A percentile compares a stretch with the other conserved stretches of the same genome.
Evolutionary conservation across 1,140 invertebrate genomes (phyloP).

Genomic region (Mycetomoellerius zeteki): DNA sequence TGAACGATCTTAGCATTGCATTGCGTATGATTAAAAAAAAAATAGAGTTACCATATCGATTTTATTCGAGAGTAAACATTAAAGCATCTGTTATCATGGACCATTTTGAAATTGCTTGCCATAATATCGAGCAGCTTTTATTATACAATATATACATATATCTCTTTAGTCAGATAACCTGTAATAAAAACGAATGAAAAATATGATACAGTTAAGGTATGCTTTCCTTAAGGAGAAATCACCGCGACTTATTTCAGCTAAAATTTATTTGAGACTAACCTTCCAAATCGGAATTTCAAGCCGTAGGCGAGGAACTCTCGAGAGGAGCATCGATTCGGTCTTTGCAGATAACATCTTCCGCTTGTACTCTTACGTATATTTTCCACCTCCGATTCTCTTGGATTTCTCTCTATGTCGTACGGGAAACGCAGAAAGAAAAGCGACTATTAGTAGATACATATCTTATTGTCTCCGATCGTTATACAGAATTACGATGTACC

Average conservation of each 20-base stretch:
- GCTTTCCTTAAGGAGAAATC: not conserved
- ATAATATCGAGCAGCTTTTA: not conserved
- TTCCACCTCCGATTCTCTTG: not conserved
- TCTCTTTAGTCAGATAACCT: not conserved
- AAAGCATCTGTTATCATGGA: too few species aligned
- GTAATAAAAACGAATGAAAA: not conserved
- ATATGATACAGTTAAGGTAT: not conserved
- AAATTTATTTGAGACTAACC: conserved; percentile 24
- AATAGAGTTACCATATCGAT: not conserved
- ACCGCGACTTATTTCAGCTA: not conserved
- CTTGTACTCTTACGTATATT: conserved; percentile 21
- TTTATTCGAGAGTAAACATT: conserved; percentile 5
- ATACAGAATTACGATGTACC: conserved; percentile 61
- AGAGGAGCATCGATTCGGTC: conserved; percentile 11
- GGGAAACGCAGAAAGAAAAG: conserved; percentile 7
- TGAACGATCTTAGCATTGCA: not conserved
- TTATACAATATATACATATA: not conserved
- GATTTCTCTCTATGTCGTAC: conserved; percentile 31
- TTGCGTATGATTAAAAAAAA: not conserved
- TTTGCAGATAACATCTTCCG: conserved; percentile 51
- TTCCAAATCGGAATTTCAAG: conserved; percentile 32
- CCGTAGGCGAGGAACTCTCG: not conserved
- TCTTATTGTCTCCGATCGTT: conserved; percentile 74
- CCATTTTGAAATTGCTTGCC: not conserved
- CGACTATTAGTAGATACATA: conserved; percentile 75